phyloP scores from a whole-genome alignment of 2,797 vertebrate species.

The Liparis tanakae region DNA sequence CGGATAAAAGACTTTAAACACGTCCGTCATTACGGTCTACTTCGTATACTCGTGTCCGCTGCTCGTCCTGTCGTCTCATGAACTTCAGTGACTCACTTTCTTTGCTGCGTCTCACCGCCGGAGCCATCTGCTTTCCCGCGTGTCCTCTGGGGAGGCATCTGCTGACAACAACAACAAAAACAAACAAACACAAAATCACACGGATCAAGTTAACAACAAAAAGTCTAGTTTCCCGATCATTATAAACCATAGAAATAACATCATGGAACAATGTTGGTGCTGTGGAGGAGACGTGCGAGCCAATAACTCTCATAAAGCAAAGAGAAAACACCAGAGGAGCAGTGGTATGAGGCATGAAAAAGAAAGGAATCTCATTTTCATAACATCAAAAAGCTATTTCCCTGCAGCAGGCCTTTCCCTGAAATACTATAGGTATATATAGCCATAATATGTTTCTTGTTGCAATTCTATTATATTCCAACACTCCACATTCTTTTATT shows the following conservation, averaged over 20 bases:
- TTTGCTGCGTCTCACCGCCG: constrained; percentile 80
- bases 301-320: constrained; percentile 21
- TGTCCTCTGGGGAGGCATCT: constrained; percentile 83
- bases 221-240: not conserved
- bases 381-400: constrained; percentile 1
- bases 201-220: constrained; percentile 15
- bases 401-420: not conserved
- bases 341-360: constrained; percentile 29
- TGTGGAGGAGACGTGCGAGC: constrained; percentile 17
- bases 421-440: not conserved
- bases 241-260: not conserved
- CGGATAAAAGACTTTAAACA: not conserved
- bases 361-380: constrained; percentile 8
- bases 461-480: not conserved
- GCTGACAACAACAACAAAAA: constrained; percentile 67
- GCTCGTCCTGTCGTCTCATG: constrained; percentile 23
- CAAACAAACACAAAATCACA: constrained; percentile 1
- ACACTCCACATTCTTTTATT: not conserved
- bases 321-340: constrained; percentile 31
- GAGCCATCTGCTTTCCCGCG: constrained; percentile 77
- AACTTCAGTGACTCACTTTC: constrained; percentile 64
- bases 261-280: not conserved
- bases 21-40: not conserved
- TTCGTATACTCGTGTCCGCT: constrained; percentile 8
- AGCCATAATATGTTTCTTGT: not conserved